These are phyloP conservation scores for Myotis daubentonii DNA, from an alignment of 2,797 vertebrate genomes.

Conservation along the genomic window DNA sequence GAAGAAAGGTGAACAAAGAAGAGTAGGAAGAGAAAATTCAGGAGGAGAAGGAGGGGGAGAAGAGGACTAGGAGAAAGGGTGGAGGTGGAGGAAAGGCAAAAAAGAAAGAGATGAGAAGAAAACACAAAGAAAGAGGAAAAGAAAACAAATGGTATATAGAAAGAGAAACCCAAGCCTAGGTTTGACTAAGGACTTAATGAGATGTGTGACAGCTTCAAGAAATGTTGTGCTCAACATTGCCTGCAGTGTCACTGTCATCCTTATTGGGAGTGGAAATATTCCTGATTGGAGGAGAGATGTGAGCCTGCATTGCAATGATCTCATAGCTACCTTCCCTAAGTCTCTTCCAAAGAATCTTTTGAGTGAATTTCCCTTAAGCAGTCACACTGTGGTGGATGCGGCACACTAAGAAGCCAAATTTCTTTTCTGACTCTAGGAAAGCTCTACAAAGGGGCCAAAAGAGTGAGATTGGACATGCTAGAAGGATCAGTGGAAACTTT, in stretches of 20 bases:
- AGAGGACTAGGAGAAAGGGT: background rate
- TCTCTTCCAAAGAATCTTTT: background rate
- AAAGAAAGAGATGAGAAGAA: background rate
- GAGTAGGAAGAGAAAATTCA: background rate
- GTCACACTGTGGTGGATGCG: background rate
- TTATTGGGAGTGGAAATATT: background rate
- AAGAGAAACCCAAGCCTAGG: background rate
- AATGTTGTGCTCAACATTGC: background rate
- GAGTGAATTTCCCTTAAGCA: background rate
- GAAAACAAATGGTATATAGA: background rate
- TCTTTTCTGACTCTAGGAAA: conserved; percentile 17
- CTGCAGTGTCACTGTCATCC: background rate
- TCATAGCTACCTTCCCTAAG: background rate
- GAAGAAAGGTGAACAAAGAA: fast-evolving
- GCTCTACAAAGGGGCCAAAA: background rate
- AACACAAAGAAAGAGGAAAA: background rate
- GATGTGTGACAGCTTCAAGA: background rate
- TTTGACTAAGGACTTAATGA: background rate
- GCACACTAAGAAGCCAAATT: background rate
- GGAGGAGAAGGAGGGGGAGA: no score
- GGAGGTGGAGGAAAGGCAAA: background rate
- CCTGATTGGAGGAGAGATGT: background rate
- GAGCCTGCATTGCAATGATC: background rate
- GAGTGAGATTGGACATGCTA: background rate
- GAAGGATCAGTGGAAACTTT: conserved; percentile 7